Base-by-base conservation (phyloP, 1,140 invertebrate genomes). In the Oscheius sp. region DNA sequence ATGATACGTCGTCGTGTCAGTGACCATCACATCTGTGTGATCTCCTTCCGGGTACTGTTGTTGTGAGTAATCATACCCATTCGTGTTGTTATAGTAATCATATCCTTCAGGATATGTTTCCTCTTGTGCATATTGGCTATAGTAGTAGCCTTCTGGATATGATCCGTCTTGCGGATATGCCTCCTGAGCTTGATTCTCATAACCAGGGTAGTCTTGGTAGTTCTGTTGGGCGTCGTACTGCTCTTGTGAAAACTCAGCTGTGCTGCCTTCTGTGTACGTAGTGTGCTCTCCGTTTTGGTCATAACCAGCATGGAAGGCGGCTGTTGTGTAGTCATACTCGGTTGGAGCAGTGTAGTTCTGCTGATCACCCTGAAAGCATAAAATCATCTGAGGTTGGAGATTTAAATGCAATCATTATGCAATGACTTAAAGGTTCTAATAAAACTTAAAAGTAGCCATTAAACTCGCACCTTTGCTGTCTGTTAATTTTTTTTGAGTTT, bases 141-240 rank as follows among this genome's bases (percentile, higher is more conserved):
- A 13, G 15, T 26, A n/a, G 38, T n/a, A 42, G 38, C n/a, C 10
- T 42, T 10, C 38, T 42, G 38, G n/a, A 10, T n/a, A 10, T 42
- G 38, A 10, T 42, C 38, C 10, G 10, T n/a, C 10, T 42, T 10
- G 38, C 38, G 10, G 38, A n/a, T 42, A 35, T 69, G 38, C 18
- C 49, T 31, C n/a, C 7, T 36, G 28, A 26, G 29, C 28, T 28
- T 68, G 61, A 13, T 68, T 65, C 29, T 74, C 73, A 42, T 74
- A 74, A 26, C 73, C 73, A 68, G 49, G 52, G 42, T 75, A 75
- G 26, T 42, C 52, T 34, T 71, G 66, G 42, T 63, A 38, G 58
- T 59, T n/a, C 38, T 71, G 36, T 35, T 63, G 61, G 35, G 31
- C 42, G 28, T 66, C 72, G 35, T 68, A 61, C 26, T 31, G 0